A percentile compares a stretch with the other conserved stretches of the same genome.
Conservation (phyloP, 2,113 vertebrate genomes). For the Sinocyclocheilus anophthalmus region DNA sequence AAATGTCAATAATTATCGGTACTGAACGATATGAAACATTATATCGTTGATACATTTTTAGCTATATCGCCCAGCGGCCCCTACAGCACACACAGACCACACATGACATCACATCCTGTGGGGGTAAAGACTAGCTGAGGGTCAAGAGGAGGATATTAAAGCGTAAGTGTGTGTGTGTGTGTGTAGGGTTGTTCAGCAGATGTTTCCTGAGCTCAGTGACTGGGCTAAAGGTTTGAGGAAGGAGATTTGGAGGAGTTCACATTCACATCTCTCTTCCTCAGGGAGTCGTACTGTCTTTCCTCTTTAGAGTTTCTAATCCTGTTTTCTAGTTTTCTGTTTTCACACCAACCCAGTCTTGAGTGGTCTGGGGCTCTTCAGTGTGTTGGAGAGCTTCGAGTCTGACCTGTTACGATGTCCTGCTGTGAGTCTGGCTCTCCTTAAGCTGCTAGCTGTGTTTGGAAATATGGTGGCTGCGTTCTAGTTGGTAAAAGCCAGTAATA, state of each 20-base stretch:
- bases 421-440: not conserved
- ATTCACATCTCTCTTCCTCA: not conserved
- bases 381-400: too few relatives aligned
- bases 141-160: not conserved
- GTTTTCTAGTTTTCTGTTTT: not conserved
- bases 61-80: too few relatives aligned
- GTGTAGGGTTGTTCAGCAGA: constrained; percentile 66
- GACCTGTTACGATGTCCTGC: not conserved
- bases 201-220: constrained; percentile 71
- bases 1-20: too few relatives aligned
- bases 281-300: too few relatives aligned
- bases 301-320: not conserved
- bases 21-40: too few relatives aligned
- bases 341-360: not conserved
- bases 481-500: not conserved
- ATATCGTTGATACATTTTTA: too few relatives aligned
- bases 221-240: constrained; percentile 46
- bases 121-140: not conserved
- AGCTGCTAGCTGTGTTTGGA: not conserved
- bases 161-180: constrained; percentile 27
- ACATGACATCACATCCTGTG: constrained; percentile 69
- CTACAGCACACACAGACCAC: constrained; percentile 36
- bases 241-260: constrained; percentile 46
- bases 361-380: not conserved
- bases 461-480: not conserved